Conservation (phyloP, 2,113 vertebrate species). For the Elephantulus edwardii region DNA sequence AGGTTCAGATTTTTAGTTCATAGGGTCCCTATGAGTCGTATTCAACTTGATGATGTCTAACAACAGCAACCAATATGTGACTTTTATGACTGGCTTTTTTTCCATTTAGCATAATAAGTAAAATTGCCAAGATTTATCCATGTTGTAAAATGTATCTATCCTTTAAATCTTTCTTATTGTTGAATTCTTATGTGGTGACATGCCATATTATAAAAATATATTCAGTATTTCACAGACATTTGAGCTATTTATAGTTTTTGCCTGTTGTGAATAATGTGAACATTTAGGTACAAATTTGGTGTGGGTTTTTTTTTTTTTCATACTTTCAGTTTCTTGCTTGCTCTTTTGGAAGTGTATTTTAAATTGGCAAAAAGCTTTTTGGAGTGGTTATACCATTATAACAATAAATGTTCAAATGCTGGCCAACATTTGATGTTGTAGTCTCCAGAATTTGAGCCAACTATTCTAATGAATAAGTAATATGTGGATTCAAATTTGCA, state of each 20-base stretch:
- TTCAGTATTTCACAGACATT: not conserved
- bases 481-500: conserved; percentile 15
- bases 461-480: not conserved
- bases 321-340: not conserved
- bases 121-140: not conserved
- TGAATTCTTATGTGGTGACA: not conserved
- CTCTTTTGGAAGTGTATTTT: not conserved
- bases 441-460: not conserved
- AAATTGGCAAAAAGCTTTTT: not conserved
- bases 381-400: not conserved
- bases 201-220: not conserved
- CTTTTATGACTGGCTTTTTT: conserved; percentile 11
- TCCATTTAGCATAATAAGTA: too few species aligned
- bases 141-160: conserved; percentile 2
- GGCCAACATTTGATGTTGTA: not conserved
- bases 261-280: conserved; percentile 1
- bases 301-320: too few species aligned
- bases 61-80: too few species aligned
- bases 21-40: too few species aligned
- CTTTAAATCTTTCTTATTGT: not conserved
- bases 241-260: not conserved
- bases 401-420: not conserved
- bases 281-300: not conserved
- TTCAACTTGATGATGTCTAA: too few species aligned
- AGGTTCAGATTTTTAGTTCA: too few species aligned